Evolutionary conservation across 2,113 vertebrate genomes (phyloP).

Genomic region (Callochromis pleurospilus): DNA sequence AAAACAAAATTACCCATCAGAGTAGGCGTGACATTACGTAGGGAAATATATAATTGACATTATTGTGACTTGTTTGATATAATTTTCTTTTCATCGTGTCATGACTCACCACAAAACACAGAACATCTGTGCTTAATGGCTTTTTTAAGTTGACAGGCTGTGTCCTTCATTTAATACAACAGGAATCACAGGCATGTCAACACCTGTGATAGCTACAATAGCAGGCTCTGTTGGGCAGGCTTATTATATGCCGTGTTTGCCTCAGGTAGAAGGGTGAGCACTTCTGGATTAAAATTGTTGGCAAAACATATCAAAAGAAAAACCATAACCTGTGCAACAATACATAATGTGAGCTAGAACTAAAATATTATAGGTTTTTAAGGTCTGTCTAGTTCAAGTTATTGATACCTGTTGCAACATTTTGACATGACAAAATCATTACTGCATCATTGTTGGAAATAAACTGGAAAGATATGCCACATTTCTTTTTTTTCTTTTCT

Average conservation of each 20-base stretch:
- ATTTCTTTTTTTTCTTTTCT: neutral
- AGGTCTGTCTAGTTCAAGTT: neutral
- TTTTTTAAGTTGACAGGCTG: neutral
- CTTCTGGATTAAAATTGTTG: conserved; percentile 14
- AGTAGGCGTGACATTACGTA: neutral
- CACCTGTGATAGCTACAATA: conserved; percentile 13
- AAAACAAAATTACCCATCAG: neutral
- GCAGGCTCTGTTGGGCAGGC: conserved; percentile 8
- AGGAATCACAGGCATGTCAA: conserved; percentile 12
- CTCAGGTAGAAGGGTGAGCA: neutral
- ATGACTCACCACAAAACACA: neutral
- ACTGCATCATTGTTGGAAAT: neutral
- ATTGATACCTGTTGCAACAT: neutral
- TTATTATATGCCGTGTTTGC: conserved; percentile 22
- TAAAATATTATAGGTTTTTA: neutral
- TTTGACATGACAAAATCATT: neutral
- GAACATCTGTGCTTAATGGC: neutral
- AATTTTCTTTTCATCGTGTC: neutral
- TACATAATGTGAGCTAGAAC: neutral
- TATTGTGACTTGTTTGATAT: neutral
- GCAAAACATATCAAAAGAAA: conserved; percentile 32
- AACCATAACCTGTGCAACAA: neutral
- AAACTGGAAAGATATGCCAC: neutral
- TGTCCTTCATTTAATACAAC: neutral
- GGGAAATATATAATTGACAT: neutral